Base-by-base conservation (phyloP, 2,113 vertebrate genomes). In the Nycticorax nycticorax region DNA sequence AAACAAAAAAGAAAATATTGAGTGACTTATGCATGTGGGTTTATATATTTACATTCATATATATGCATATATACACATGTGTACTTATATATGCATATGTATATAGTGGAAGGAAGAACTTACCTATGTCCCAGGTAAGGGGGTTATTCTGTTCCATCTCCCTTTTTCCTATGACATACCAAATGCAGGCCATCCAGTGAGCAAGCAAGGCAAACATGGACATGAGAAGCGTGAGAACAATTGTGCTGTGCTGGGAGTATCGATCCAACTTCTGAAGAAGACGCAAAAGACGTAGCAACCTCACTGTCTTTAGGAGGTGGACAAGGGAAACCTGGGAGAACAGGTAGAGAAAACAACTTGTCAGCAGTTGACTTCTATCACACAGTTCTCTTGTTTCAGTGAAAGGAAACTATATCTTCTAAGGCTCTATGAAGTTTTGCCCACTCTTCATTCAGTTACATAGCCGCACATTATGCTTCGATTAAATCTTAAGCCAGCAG, bases 181-280 rank as follows among this genome's bases (percentile, higher is more conserved):
- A 99, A 98, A 99, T 99, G 97, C 99, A 99, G 41, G 99, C 99
- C 99, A 99, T 99, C 99, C 99, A 99, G 97, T 99, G 99, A 47
- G 99, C 99, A 75, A 99, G 98, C 94, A 99, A 98, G 28, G 99
- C 99, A 88, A 99, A 99, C 99, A 99, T 99, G 94, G 99, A 99
- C 99, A 99, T 99, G 77, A 99, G 99, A 76, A 99, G 98, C 0
- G 99, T 99, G 84, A 99, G 98, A 43, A 99, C 99, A 41, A 99
- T 98, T 3, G 99, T 99, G 98, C 99, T 99, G 96, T 99, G 99
- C 95, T 99, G 99, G 3, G 99, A 99, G 94, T 99, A 99, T 37
- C 99, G 99, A 98, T 99, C 99, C 98, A 99, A 81, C 97, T 99
- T 99, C 98, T 99, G 99, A 45, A 99, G 98, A 43, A 99, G 99